Evolutionary conservation across 2,113 vertebrate genomes (phyloP), one percentile per base, ranked within the genome.

Genomic region (Xenopus tropicalis): DNA sequence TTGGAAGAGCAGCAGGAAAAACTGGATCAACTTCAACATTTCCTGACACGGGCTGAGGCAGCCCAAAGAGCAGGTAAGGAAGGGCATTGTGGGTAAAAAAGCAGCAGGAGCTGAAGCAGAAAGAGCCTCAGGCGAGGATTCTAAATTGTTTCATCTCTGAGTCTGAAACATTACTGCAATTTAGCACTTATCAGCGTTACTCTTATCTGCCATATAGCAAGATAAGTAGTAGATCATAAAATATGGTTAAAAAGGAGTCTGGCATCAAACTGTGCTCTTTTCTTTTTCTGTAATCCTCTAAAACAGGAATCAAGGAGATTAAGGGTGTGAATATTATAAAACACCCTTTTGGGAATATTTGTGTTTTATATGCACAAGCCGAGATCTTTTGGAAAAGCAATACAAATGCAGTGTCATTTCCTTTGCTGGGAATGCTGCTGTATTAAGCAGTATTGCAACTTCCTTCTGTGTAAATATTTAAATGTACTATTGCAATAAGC

Each of bases 1-100:
- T 82, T 93, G 80, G 93, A 92, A 88, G 90, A 90, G 66, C 91
- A 93, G 88, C 88, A 88, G 21, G 85, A 94, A 81, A 93, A 94
- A 84, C 89, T 95, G 89, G 93, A 93, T 89, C 85, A 88, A 84
- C 88, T 94, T 88, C 90, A 87, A 86, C 80, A 87, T 88, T 90
- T 94, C 90, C 93, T 95, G 89, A 93, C 93, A 85, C 85, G 86
- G 82, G 89, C 83, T 44, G 94, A 92, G 87, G 78, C 77, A 70
- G 92, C 93, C 1, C 91, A 82, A 70, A 79, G 78, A 85, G 88
- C 90, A 91, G 90, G 94, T 95, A 88, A 81, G 82, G 59, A 70
- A 68, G 78, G 80, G 85, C 78, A 80, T 77, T 77, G 68, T 75
- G 74, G 83, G 83, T 72, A 85, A 79, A 71, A 1, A 21, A 21